phyloP scores from a whole-genome alignment of 2,888 invertebrate genomes.

The Nomada fabriciana region DNA sequence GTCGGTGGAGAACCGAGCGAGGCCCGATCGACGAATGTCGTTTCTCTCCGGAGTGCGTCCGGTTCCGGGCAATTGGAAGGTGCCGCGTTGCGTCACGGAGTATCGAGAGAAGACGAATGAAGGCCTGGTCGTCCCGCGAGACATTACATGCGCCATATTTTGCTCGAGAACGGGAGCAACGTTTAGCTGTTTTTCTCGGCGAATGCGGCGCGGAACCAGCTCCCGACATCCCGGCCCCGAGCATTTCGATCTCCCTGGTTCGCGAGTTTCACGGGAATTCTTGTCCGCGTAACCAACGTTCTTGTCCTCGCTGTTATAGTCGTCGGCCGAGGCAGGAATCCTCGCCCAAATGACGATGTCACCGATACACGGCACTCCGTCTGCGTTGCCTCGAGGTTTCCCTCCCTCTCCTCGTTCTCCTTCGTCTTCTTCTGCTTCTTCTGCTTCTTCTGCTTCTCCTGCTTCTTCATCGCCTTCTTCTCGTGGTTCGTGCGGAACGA shows the following conservation, averaged over 20 bases:
- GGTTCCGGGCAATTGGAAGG: constrained; percentile 23
- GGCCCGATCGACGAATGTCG: not conserved
- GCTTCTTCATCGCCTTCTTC: constrained; percentile 3
- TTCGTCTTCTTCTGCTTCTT: constrained; percentile 4
- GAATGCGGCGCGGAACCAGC: constrained; percentile 42
- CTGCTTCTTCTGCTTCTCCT: constrained; percentile 8
- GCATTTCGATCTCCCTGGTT: constrained; percentile 50
- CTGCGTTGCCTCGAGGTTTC: constrained; percentile 39
- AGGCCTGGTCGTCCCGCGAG: constrained; percentile 60
- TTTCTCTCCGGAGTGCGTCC: constrained; percentile 7
- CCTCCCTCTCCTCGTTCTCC: constrained; percentile 5
- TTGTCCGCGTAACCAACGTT: constrained; percentile 62
- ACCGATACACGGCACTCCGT: constrained; percentile 60
- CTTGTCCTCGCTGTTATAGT: constrained; percentile 63
- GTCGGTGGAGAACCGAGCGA: not conserved
- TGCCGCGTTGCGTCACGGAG: constrained; percentile 25
- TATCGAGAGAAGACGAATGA: constrained; percentile 60
- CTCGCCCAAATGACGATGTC: constrained; percentile 74
- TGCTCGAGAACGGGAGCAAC: constrained; percentile 49
- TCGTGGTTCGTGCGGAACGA: constrained; percentile 59
- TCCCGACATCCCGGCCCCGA: constrained; percentile 11
- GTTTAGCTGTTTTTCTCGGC: constrained; percentile 47
- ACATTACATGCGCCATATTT: constrained; percentile 63
- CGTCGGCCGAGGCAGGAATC: constrained; percentile 62
- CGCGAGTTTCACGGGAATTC: constrained; percentile 68